phyloP scores from a whole-genome alignment of 2,888 invertebrate genomes.

The Empis livida region DNA sequence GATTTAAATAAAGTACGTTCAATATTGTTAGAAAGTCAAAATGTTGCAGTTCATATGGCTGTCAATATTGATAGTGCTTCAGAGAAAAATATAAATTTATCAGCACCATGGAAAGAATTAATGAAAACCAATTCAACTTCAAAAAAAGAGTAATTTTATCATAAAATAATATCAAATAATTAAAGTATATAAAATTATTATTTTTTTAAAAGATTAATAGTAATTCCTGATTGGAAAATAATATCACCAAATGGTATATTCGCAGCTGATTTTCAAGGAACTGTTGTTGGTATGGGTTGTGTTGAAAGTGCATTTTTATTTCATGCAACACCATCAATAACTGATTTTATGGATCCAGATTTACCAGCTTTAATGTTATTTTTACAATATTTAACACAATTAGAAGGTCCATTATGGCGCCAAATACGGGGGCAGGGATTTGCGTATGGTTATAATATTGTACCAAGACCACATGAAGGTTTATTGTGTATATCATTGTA shows the following conservation, averaged over 20 bases:
- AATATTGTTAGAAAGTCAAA: conserved; percentile 44
- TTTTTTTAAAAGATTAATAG: conserved; percentile 4
- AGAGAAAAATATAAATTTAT: conserved; percentile 8
- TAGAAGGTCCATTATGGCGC: conserved; percentile 70
- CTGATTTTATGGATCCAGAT: conserved; percentile 47
- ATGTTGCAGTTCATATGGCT: conserved; percentile 57
- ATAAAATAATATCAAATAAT: no score
- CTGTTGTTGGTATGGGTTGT: conserved; percentile 67
- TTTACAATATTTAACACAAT: conserved; percentile 62
- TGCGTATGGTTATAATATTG: conserved; percentile 64
- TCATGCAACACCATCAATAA: conserved; percentile 54
- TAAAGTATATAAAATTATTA: conserved; percentile 12
- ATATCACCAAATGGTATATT: conserved; percentile 23
- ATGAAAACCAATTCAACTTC: background rate
- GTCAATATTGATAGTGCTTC: conserved; percentile 41
- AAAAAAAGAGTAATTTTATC: background rate
- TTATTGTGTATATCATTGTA: conserved; percentile 58
- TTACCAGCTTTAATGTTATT: conserved; percentile 63
- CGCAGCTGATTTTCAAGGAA: conserved; percentile 38
- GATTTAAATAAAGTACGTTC: conserved; percentile 47
- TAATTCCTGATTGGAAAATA: conserved; percentile 20
- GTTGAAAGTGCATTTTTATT: conserved; percentile 65
- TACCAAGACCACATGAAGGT: conserved; percentile 51
- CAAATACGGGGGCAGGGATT: conserved; percentile 76
- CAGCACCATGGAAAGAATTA: conserved; percentile 39